Base-by-base conservation (phyloP, 2,888 invertebrate species). In the Macaria notata region DNA sequence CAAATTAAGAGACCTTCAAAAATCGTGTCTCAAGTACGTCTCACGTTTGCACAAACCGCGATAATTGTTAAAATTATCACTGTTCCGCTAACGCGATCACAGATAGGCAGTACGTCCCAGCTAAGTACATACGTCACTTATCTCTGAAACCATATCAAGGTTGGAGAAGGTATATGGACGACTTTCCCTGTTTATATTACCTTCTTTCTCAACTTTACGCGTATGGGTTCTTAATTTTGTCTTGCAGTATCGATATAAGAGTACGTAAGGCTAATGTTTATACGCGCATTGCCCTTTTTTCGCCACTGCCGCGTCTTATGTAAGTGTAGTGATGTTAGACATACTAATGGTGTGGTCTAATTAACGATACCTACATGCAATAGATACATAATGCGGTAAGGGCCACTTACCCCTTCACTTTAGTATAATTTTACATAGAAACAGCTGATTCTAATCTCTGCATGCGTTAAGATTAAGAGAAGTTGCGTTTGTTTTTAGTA, bases 11-110 rank as follows among this genome's bases (percentile, higher is more conserved):
- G 61, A 63, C 69, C 72, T 71, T 70, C 65, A 54, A 61, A 66
- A 63, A 54, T 59, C 62, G 51, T 66, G 58, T 66, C 64, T 54
- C 59, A 58, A 54, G 64, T 51, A 54, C 55, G 51, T 55, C 55
- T 66, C 70, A 70, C 68, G 70, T 65, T 68, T 71, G 66, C 67
- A 67, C 59, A 65, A 62, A 54, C 58, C 53, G 68, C 71, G 76
- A 73, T 79, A 75, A 79, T 76, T 67, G 69, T 72, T 64, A 65
- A 56, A 59, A 46, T 62, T 77, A 79, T 73, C 75, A 72, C 61
- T 60, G 54, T 56, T 56, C 59, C 54, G 65, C 70, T 70, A 75
- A 72, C 63, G 56, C 61, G 59, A 73, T 73, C 66, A 72, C 65
- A 49, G 57, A 66, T 61, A 68, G 49, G 9, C 58, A 66, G 67